Conservation (phyloP, 2,888 invertebrate genomes). For the Acanthosepion lycidas region DNA sequence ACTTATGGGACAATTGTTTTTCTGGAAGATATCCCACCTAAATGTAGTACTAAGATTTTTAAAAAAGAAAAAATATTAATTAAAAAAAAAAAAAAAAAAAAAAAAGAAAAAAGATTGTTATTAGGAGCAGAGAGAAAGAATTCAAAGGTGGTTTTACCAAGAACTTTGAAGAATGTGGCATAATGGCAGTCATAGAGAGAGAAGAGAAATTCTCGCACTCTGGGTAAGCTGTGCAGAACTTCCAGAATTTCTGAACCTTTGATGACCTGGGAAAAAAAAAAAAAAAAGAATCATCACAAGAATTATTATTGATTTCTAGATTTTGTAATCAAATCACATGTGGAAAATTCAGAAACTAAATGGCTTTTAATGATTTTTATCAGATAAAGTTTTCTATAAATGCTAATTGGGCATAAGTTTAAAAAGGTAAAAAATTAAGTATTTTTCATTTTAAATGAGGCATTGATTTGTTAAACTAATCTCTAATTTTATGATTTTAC, state of each 20-base stretch:
- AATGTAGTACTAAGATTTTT: background rate
- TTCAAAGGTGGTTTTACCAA: constrained; percentile 77
- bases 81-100: no score
- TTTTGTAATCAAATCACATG: background rate
- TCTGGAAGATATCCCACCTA: background rate
- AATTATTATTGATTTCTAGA: no score
- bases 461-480: no score
- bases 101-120: no score
- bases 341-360: background rate
- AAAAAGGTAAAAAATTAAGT: no score
- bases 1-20: background rate
- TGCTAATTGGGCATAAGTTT: no score
- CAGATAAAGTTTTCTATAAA: background rate
- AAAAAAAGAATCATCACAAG: background rate
- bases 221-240: constrained; percentile 83
- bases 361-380: background rate
- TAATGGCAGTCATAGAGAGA: constrained; percentile 94
- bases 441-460: no score
- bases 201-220: constrained; percentile 82
- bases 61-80: background rate
- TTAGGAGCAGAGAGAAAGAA: background rate
- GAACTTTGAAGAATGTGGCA: constrained; percentile 89
- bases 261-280: constrained; percentile 77
- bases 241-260: constrained; percentile 88
- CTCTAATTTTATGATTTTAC: no score